These are phyloP conservation scores for Gobius niger DNA, from an alignment of 2,113 vertebrate genomes.

Conservation along the genomic window DNA sequence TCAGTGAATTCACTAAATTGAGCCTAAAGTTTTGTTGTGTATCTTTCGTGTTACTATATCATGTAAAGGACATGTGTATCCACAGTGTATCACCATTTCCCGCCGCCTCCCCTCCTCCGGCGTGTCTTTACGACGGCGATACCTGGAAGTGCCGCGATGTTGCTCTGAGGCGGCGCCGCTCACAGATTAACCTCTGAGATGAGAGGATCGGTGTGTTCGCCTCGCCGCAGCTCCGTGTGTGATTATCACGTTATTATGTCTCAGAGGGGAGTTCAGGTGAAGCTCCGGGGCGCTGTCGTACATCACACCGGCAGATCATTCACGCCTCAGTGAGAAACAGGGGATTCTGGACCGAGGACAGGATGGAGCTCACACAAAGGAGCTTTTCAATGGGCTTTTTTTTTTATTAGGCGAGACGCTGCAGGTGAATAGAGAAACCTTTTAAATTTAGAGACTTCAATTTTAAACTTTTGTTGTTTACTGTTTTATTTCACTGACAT, in stretches of 20 bases:
- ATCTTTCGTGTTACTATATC: no score
- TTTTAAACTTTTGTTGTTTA: no score
- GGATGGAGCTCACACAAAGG: neutral
- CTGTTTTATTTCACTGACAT: no score
- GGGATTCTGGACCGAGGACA: neutral
- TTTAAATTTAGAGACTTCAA: no score
- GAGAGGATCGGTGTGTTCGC: neutral
- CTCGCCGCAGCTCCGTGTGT: neutral
- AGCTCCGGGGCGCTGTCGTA: neutral
- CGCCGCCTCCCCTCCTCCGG: conserved; percentile 3
- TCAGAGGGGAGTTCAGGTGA: conserved; percentile 14
- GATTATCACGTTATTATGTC: conserved; percentile 22
- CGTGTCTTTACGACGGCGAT: neutral
- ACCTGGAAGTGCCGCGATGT: neutral
- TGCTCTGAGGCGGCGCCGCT: neutral
- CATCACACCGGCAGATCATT: conserved; percentile 37
- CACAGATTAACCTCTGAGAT: conserved; percentile 7
- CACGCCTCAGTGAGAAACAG: neutral
- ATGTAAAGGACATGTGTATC: no score
- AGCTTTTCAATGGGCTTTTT: neutral
- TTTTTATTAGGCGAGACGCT: neutral
- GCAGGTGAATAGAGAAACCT: no score
- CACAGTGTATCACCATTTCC: neutral
- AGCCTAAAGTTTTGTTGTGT: no score
- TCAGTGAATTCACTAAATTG: no score